A percentile compares a stretch with the other conserved stretches of the same genome.
These are phyloP conservation scores for Rhadina sibilatrix DNA, from an alignment of 2,113 vertebrate species.

Conservation along the genomic window DNA sequence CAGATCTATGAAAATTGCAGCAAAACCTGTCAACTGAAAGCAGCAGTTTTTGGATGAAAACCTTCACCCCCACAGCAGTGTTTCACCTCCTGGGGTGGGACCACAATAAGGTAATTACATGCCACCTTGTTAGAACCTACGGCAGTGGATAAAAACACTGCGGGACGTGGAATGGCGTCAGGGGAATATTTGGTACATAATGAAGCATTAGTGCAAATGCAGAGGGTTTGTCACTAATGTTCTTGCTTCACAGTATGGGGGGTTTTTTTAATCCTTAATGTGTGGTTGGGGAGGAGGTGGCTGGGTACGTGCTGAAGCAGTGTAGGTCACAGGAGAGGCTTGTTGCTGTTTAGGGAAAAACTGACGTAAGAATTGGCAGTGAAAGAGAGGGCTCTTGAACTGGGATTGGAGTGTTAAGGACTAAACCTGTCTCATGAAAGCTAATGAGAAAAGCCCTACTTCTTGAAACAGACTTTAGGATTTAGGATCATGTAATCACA, in stretches of 20 bases:
- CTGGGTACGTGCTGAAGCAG: neutral
- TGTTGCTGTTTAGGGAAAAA: neutral
- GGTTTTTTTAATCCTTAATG: neutral
- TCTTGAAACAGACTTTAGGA: neutral
- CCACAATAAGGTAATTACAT: neutral
- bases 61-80: neutral
- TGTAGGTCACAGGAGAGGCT: neutral
- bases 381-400: neutral
- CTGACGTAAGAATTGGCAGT: neutral
- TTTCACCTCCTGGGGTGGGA: neutral
- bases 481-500: neutral
- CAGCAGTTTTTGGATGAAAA: neutral
- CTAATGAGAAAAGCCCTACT: neutral
- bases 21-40: neutral
- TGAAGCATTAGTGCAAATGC: neutral
- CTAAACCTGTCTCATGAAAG: neutral
- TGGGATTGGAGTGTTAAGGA: neutral
- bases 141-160: neutral
- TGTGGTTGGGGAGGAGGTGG: neutral
- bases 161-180: rapidly evolving
- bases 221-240: neutral
- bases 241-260: neutral
- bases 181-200: neutral
- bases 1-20: neutral
- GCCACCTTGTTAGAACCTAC: neutral